phyloP scores from a whole-genome alignment of 2,113 vertebrate species.

The Suricata suricatta region DNA sequence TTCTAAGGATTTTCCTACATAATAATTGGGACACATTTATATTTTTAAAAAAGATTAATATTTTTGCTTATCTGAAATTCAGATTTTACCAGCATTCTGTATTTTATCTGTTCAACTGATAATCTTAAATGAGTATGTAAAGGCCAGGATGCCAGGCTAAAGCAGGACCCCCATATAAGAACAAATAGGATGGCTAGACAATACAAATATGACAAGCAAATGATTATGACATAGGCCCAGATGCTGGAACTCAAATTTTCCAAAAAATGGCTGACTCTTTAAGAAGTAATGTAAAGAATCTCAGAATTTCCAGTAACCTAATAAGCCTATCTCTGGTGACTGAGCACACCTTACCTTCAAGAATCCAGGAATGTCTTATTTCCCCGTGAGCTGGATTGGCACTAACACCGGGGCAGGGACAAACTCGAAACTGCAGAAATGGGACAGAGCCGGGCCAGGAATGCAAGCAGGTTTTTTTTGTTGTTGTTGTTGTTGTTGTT shows the following conservation, averaged over 20 bases:
- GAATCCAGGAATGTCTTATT: neutral
- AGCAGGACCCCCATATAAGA: neutral
- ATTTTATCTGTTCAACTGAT: neutral
- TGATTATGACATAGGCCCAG: neutral
- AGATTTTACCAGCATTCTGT: neutral
- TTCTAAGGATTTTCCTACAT: neutral
- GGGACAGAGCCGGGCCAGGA: neutral
- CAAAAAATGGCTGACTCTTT: neutral
- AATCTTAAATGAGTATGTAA: neutral
- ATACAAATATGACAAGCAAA: neutral
- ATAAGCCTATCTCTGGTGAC: neutral
- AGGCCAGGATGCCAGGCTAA: neutral
- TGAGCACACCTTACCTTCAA: neutral
- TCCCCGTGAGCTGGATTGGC: neutral
- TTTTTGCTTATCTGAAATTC: neutral
- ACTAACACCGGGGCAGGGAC: neutral
- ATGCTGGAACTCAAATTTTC: neutral
- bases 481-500: too few relatives aligned
- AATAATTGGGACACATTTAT: neutral
- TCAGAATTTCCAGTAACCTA: neutral
- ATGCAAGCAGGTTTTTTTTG: neutral
- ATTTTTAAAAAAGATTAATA: too few relatives aligned
- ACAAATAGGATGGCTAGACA: neutral
- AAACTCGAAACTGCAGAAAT: neutral
- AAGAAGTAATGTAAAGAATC: neutral